Evolutionary conservation across 2,797 vertebrate genomes (phyloP).

Genomic region (Etheostoma nigrum): DNA sequence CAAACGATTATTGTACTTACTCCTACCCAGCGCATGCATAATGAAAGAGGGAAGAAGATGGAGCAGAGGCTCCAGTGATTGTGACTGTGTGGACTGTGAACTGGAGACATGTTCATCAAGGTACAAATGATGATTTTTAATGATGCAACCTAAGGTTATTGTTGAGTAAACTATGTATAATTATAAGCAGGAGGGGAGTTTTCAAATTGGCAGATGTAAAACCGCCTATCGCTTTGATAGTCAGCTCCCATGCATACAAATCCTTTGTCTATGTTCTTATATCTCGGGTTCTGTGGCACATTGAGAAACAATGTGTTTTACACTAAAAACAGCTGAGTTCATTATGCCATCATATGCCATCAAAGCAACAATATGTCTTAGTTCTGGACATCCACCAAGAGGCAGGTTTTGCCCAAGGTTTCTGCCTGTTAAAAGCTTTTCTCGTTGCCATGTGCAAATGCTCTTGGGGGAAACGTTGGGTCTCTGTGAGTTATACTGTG

Average conservation of each 20-base stretch:
- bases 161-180: slow-evolving; percentile 61
- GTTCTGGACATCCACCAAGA: background rate
- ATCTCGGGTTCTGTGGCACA: slow-evolving; percentile 38
- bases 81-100: slow-evolving; percentile 62
- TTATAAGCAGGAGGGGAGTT: slow-evolving; percentile 56
- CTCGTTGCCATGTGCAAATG: too few relatives aligned
- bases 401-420: too few relatives aligned
- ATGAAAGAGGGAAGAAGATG: slow-evolving; percentile 67
- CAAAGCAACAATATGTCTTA: slow-evolving; percentile 24
- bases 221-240: slow-evolving; percentile 59
- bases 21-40: slow-evolving; percentile 76
- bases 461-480: too few relatives aligned
- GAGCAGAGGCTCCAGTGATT: slow-evolving; percentile 59
- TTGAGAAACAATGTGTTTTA: slow-evolving; percentile 52
- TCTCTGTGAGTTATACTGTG: too few relatives aligned
- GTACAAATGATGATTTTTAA: slow-evolving; percentile 74
- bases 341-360: slow-evolving; percentile 12
- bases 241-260: slow-evolving; percentile 47
- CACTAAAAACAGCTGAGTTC: slow-evolving; percentile 23
- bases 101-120: slow-evolving; percentile 52
- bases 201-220: slow-evolving; percentile 58
- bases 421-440: too few relatives aligned
- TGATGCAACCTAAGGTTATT: slow-evolving; percentile 71
- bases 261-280: slow-evolving; percentile 55
- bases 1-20: slow-evolving; percentile 88